Evolutionary conservation across 2,797 vertebrate species (phyloP).

Genomic region (Gorsachius magnificus): DNA sequence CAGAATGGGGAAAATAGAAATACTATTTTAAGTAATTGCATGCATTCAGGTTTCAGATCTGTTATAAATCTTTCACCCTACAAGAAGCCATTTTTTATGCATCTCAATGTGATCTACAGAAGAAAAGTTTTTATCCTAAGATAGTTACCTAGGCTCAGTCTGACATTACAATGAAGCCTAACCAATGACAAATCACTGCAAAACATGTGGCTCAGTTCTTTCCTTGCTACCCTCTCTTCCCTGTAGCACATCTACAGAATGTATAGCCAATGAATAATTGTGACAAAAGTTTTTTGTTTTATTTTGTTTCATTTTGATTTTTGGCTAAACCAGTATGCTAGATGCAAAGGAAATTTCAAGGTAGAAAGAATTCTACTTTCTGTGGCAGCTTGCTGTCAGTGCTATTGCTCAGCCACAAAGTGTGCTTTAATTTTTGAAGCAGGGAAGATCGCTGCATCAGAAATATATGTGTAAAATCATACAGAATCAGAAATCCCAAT

Average conservation of each 20-base stretch:
- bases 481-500: background rate
- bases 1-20: background rate
- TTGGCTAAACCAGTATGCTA: background rate
- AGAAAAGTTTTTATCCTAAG: background rate
- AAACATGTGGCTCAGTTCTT: background rate
- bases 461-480: too few relatives aligned
- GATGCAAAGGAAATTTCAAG: background rate
- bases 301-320: background rate
- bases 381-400: background rate
- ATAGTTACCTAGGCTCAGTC: background rate
- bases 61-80: background rate
- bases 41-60: background rate
- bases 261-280: background rate
- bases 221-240: background rate
- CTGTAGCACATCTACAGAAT: background rate
- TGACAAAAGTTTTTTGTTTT: background rate
- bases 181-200: background rate
- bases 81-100: background rate
- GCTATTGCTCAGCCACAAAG: background rate
- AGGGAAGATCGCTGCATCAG: background rate
- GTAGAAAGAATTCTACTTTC: background rate
- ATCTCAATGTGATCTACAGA: background rate
- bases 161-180: background rate
- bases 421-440: background rate
- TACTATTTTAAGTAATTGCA: background rate